phyloP scores from a whole-genome alignment of 1,140 invertebrate genomes.

The Contarinia nasturtii region DNA sequence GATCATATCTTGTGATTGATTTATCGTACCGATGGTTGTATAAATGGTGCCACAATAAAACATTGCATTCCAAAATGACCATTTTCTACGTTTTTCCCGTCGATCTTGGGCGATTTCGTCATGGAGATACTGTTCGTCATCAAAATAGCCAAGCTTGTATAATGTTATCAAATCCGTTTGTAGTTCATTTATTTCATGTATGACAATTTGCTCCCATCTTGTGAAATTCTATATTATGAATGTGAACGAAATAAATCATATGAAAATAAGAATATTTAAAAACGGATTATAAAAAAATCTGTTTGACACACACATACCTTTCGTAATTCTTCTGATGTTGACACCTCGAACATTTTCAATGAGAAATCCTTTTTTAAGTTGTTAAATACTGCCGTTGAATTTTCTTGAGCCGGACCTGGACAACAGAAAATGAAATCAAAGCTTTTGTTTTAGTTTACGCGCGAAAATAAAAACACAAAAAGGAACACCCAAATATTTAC shows the following conservation, averaged over 20 bases:
- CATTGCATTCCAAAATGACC: conserved; percentile 80
- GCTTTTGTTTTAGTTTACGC: too few relatives aligned
- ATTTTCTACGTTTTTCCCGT: conserved; percentile 29
- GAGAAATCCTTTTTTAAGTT: neutral
- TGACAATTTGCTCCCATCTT: neutral
- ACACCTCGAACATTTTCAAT: neutral
- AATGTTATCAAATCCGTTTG: neutral
- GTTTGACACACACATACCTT: too few relatives aligned
- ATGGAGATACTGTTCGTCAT: neutral
- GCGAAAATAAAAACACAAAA: too few relatives aligned
- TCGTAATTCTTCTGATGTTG: neutral
- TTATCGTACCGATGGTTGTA: conserved; percentile 73
- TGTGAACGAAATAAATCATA: neutral
- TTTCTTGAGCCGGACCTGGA: neutral
- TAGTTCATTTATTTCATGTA: neutral
- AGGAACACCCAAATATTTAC: too few relatives aligned
- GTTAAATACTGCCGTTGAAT: neutral
- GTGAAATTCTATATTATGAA: too few relatives aligned
- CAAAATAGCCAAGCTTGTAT: neutral
- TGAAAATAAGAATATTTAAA: too few relatives aligned
- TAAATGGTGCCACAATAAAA: conserved; percentile 86
- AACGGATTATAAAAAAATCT: too few relatives aligned
- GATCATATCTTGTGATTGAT: neutral
- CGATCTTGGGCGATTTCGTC: conserved; percentile 4
- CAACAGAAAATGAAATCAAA: neutral